phyloP scores from a whole-genome alignment of 2,888 invertebrate species.

The Megamerina dolium region DNA sequence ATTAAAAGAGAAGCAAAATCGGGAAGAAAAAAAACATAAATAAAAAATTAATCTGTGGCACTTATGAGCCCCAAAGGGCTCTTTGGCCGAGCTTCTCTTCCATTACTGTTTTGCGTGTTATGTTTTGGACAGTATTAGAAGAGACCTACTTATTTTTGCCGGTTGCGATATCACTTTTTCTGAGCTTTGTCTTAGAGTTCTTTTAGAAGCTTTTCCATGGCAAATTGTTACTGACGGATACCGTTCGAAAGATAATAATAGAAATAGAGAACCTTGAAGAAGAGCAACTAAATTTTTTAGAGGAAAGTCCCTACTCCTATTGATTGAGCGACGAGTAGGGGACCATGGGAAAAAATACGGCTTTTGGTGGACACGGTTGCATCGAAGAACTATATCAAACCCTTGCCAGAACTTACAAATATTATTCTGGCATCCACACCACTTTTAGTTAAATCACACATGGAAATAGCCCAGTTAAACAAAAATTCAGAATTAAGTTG shows the following conservation, averaged over 20 bases:
- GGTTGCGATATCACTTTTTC: no score
- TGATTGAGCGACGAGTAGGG: not conserved
- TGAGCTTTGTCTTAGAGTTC: no score
- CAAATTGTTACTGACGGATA: no score
- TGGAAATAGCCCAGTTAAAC: not conserved
- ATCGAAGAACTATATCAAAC: slow-evolving; percentile 4
- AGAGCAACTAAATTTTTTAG: not conserved
- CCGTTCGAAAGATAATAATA: not conserved
- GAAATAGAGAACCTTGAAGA: not conserved
- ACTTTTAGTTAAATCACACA: slow-evolving; percentile 1
- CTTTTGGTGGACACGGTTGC: slow-evolving; percentile 6
- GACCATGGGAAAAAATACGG: not conserved
- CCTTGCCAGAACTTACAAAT: slow-evolving; percentile 1
- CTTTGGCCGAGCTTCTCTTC: no score
- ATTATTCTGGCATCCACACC: not conserved
- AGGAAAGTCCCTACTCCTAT: no score
- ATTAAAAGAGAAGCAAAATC: no score
- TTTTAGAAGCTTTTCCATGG: no score
- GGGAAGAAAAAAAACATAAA: no score
- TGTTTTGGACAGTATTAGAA: no score
- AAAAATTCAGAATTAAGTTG: not conserved
- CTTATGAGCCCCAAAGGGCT: not conserved
- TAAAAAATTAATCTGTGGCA: not conserved
- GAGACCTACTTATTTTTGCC: no score
- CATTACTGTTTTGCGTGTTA: no score